phyloP scores from a whole-genome alignment of 2,113 vertebrate species.

The Oncorhynchus clarkii region DNA sequence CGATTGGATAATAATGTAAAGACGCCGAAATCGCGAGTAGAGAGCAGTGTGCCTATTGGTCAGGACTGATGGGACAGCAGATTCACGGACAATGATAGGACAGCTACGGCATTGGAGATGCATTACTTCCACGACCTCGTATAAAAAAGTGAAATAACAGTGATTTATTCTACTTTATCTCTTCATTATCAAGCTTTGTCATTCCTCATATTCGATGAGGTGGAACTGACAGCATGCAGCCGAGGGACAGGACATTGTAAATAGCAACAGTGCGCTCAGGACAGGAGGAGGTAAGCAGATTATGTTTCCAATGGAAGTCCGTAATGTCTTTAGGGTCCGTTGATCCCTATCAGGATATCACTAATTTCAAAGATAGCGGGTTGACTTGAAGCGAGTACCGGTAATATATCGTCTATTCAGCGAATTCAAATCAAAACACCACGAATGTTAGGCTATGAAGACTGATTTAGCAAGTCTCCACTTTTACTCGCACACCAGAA shows the following conservation, averaged over 20 bases:
- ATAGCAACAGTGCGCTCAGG: constrained; percentile 13
- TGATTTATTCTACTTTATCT: neutral
- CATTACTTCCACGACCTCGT: neutral
- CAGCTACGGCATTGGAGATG: neutral
- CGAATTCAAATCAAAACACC: neutral
- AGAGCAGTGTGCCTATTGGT: constrained; percentile 50
- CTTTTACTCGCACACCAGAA: constrained; percentile 10
- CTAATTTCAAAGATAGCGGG: neutral
- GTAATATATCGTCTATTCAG: neutral
- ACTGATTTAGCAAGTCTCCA: neutral
- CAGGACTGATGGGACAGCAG: constrained; percentile 29
- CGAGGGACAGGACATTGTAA: neutral
- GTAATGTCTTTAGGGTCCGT: constrained; percentile 40
- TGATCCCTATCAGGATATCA: neutral
- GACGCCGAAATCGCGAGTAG: constrained; percentile 46
- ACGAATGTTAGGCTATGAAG: neutral
- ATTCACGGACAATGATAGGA: constrained; percentile 44
- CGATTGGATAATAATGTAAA: constrained; percentile 56
- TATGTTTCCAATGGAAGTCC: constrained; percentile 54
- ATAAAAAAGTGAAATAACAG: neutral
- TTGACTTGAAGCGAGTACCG: neutral
- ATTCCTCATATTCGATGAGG: too few species aligned
- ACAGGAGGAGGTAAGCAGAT: constrained; percentile 73
- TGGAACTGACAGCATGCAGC: neutral
- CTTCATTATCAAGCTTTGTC: neutral